Conservation (phyloP, 2,888 invertebrate species). For the Dasypogon diadema region DNA sequence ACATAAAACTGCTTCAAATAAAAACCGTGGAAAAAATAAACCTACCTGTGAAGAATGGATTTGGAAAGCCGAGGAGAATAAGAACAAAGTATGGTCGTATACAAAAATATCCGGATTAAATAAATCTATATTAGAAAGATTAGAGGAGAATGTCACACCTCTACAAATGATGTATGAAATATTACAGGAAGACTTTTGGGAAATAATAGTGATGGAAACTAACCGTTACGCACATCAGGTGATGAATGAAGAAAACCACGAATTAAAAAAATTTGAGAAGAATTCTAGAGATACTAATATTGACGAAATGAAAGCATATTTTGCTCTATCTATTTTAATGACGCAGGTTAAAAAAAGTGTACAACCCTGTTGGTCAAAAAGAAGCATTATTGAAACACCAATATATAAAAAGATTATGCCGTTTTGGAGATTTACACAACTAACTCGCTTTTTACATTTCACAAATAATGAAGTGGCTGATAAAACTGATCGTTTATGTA, state of each 20-base stretch:
- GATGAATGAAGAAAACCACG: background rate
- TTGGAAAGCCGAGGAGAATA: background rate
- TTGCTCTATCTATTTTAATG: conserved; percentile 5
- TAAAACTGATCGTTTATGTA: background rate
- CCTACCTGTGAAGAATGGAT: background rate
- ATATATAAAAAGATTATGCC: conserved; percentile 8
- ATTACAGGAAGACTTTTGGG: conserved; percentile 3
- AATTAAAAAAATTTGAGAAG: background rate
- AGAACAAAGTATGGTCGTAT: background rate
- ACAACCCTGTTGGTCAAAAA: conserved; percentile 17
- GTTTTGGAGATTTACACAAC: background rate
- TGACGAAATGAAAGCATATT: conserved; percentile 10
- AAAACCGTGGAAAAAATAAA: background rate
- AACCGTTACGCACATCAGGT: background rate
- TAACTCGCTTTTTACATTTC: conserved; percentile 16
- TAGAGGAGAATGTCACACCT: background rate
- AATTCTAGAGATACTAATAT: too few species aligned
- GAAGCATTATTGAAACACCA: conserved; percentile 1
- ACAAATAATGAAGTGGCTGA: conserved; percentile 1
- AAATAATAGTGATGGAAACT: conserved; percentile 11
- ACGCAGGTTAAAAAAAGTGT: conserved; percentile 1
- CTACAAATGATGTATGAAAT: background rate
- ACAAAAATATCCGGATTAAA: conserved; percentile 1
- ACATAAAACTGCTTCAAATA: background rate
- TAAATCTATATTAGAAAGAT: background rate